These are phyloP conservation scores for Antechinus flavipes DNA, from an alignment of 2,113 vertebrate species.

Conservation along the genomic window DNA sequence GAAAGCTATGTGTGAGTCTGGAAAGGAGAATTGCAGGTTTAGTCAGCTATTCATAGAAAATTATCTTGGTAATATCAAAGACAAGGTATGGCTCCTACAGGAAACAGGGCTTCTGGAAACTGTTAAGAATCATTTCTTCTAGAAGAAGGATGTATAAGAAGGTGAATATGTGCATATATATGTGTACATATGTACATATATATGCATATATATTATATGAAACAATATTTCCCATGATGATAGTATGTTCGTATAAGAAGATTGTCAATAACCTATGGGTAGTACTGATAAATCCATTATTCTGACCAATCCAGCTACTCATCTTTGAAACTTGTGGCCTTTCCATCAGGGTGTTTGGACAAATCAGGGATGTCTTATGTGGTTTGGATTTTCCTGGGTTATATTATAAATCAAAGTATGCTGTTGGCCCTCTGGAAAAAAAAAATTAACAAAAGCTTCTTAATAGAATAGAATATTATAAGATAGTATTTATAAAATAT, in stretches of 20 bases:
- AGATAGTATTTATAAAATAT: not conserved
- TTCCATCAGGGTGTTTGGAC: not conserved
- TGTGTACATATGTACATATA: not conserved
- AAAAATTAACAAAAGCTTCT: slow-evolving; percentile 15
- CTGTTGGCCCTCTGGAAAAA: not conserved
- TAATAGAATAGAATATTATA: not conserved
- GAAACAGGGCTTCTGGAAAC: not conserved
- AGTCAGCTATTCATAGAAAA: not conserved
- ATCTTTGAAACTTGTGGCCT: not conserved
- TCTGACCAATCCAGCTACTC: not conserved
- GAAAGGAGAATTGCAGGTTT: not conserved
- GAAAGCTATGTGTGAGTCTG: not conserved
- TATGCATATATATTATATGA: not conserved
- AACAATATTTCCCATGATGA: not conserved
- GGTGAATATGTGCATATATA: not conserved
- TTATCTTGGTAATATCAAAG: not conserved
- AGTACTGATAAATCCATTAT: fast-evolving
- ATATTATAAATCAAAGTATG: not conserved
- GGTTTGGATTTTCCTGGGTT: slow-evolving; percentile 1
- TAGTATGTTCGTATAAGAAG: not conserved
- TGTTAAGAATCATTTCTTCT: not conserved
- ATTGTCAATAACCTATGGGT: fast-evolving
- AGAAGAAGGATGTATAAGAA: not conserved
- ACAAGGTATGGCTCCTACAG: not conserved
- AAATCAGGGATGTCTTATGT: not conserved